These are phyloP conservation scores for Cladorhizidae sp. DNA, from an alignment of 37 sponge, comb jelly and placozoan species.

Conservation along the genomic window DNA sequence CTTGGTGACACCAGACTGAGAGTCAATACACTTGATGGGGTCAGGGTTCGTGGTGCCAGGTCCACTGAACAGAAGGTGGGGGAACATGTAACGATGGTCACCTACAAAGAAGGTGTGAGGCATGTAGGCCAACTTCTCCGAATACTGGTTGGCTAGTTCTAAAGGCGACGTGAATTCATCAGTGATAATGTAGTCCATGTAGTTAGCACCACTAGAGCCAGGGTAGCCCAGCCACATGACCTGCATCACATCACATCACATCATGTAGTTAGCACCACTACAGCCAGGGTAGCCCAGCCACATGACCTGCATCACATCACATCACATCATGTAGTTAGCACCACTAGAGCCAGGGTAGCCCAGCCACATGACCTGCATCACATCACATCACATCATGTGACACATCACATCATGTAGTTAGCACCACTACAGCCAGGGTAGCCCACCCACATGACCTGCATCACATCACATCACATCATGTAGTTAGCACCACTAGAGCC, in stretches of 20 bases:
- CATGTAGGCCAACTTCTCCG: slow-evolving; percentile 98
- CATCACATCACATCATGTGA: slow-evolving; percentile 71
- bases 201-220: slow-evolving; percentile 93
- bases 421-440: no score
- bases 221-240: slow-evolving; percentile 99
- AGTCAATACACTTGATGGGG: slow-evolving; percentile 66
- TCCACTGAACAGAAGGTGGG: slow-evolving; percentile 86
- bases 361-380: slow-evolving; percentile 95
- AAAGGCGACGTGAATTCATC: slow-evolving; percentile 91
- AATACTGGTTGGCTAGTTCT: slow-evolving; percentile 87
- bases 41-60: slow-evolving; percentile 68
- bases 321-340: slow-evolving; percentile 92
- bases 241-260: slow-evolving; percentile 34
- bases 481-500: slow-evolving; percentile 95
- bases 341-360: slow-evolving; percentile 99
- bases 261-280: slow-evolving; percentile 97
- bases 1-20: slow-evolving; percentile 75
- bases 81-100: slow-evolving; percentile 97
- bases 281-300: slow-evolving; percentile 99
- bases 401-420: background rate
- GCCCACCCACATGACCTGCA: no score
- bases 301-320: slow-evolving; percentile 90
- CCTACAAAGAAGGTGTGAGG: slow-evolving; percentile 98
- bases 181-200: slow-evolving; percentile 99
- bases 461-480: no score